Base-by-base conservation (phyloP, 2,797 vertebrate genomes). In the Pterois miles region DNA sequence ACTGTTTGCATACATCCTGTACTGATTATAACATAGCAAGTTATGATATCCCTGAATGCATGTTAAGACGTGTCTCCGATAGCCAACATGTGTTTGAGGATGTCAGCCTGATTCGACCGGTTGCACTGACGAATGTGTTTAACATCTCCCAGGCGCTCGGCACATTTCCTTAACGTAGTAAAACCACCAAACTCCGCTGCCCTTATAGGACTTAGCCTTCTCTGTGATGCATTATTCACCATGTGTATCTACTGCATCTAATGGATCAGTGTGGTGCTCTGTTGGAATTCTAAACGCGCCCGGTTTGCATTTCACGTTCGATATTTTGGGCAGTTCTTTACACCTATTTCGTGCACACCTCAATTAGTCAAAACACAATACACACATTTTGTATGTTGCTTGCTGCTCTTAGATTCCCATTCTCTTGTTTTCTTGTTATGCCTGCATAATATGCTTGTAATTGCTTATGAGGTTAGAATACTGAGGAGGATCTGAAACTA, bases 391-490 rank as follows among this genome's bases (percentile, higher is more conserved):
- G 65, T 57, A n/a, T 53, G 57, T 65, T 58, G 7, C 52, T 62
- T 12, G n/a, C 66, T 62, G 65, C 73, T 78, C 58, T 71, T 79
- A 62, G 33, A 75, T 77, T 73, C 23, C 22, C 29, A 29, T 50
- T 77, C 23, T 71, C 65, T 86, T 79, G 43, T 76, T 79, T 80
- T 72, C 65, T 53, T 84, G 76, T 82, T 81, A 81, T 86, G 69
- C 46, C 68, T 53, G 65, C 43, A 80, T 84, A 84, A 80, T 76
- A 68, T 69, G 71, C 74, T 52, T 82, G 64, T 79, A 84, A 85
- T 89, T 82, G 82, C 77, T 40, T 75, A 58, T 65, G 78, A 72
- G 68, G 68, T 79, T 59, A 33, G 85, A 89, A 85, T 87, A 87
- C 78, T 31, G 72, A 83, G 23, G 71, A 83, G 74, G 71, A 71